phyloP scores from a whole-genome alignment of 2,888 invertebrate species.

The Deilephila porcellus region DNA sequence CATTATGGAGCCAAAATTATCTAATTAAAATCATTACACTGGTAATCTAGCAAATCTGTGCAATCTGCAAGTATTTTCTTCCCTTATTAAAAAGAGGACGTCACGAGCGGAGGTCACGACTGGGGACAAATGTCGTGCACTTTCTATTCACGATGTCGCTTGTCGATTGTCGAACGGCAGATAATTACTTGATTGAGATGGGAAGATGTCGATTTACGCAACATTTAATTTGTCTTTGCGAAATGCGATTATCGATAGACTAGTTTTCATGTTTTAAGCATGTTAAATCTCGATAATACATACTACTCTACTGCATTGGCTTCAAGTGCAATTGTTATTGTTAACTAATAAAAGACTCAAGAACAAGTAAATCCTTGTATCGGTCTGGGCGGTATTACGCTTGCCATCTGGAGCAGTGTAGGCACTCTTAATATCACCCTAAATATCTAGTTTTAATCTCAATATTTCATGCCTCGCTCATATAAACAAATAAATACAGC shows the following conservation, averaged over 20 bases:
- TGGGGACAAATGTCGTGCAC: slow-evolving; percentile 24
- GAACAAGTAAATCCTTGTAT: too few relatives aligned
- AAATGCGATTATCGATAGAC: neutral
- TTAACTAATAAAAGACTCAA: too few relatives aligned
- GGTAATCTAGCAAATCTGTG: neutral
- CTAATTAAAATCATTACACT: neutral
- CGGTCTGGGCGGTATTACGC: too few relatives aligned
- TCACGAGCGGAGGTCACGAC: slow-evolving; percentile 31
- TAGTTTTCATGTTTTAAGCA: too few relatives aligned
- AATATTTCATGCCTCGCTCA: too few relatives aligned
- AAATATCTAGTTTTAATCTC: too few relatives aligned
- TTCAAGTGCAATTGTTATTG: too few relatives aligned
- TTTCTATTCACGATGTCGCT: slow-evolving; percentile 19
- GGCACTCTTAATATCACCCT: too few relatives aligned
- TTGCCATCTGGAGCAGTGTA: too few relatives aligned
- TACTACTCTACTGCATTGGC: too few relatives aligned
- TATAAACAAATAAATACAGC: too few relatives aligned
- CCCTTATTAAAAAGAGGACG: neutral
- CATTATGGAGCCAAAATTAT: neutral
- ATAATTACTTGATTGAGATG: slow-evolving; percentile 15
- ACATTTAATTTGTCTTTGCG: neutral
- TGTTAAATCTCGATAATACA: too few relatives aligned
- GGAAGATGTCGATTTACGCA: neutral
- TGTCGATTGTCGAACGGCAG: slow-evolving; percentile 1
- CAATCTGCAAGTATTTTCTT: slow-evolving; percentile 7